Conservation (phyloP, 2,888 invertebrate species). For the Noctua janthina region DNA sequence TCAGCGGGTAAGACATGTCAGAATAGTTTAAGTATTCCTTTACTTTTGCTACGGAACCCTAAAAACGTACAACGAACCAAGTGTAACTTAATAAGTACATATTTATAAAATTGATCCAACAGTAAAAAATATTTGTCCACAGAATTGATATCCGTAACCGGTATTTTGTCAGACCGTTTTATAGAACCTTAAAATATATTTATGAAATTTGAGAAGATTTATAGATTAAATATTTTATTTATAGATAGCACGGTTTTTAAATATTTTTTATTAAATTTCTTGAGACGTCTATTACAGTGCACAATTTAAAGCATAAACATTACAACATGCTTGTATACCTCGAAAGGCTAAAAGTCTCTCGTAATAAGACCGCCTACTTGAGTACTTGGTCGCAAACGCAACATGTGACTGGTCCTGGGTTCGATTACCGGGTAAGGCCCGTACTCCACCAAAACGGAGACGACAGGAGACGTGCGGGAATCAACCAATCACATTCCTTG, state of each 20-base stretch:
- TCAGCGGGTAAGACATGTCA: not conserved
- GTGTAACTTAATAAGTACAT: too few species aligned
- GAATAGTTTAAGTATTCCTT: not conserved
- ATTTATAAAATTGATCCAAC: not conserved
- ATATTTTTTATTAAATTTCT: not conserved
- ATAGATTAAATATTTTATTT: not conserved
- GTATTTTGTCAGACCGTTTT: constrained; percentile 6
- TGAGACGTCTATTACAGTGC: constrained; percentile 3
- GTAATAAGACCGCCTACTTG: not conserved
- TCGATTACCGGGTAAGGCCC: not conserved
- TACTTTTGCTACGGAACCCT: not conserved
- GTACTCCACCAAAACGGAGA: not conserved
- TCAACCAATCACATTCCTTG: not conserved
- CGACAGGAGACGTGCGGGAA: not conserved
- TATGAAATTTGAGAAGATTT: not conserved
- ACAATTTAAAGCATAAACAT: constrained; percentile 20
- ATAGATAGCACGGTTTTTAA: too few species aligned
- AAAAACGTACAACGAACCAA: not conserved
- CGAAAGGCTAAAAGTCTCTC: not conserved
- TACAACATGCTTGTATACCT: not conserved
- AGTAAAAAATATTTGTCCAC: not conserved
- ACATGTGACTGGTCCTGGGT: not conserved
- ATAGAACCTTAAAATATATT: constrained; percentile 2
- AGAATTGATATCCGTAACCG: not conserved
- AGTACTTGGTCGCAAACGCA: not conserved